Conservation (phyloP, 2,113 vertebrate genomes). For the Mormyrus iriodes region DNA sequence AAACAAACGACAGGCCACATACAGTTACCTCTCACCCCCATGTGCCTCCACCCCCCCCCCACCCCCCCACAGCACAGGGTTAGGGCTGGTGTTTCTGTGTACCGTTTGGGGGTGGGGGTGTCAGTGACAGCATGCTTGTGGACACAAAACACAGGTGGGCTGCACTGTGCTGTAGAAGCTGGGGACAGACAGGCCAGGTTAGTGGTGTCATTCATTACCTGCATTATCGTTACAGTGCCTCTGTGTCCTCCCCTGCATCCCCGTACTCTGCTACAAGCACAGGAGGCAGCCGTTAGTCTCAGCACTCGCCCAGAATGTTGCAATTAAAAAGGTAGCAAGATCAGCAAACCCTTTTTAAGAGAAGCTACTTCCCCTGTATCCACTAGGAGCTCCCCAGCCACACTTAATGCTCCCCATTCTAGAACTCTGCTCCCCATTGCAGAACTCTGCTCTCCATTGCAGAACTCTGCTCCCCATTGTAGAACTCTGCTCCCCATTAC, state of each 20-base stretch:
- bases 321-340: background rate
- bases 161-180: slow-evolving; percentile 18
- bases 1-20: slow-evolving; percentile 50
- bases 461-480: background rate
- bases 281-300: slow-evolving; percentile 55
- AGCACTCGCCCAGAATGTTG: background rate
- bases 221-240: slow-evolving; percentile 53
- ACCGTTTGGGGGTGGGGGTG: background rate
- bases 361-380: background rate
- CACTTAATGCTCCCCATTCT: background rate
- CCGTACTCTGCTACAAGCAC: slow-evolving; percentile 60
- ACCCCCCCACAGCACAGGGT: slow-evolving; percentile 6
- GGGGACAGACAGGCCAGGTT: slow-evolving; percentile 24
- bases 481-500: background rate
- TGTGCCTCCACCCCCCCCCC: slow-evolving; percentile 47
- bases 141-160: background rate
- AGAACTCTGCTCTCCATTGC: background rate
- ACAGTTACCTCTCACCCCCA: slow-evolving; percentile 47
- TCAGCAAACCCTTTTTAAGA: background rate
- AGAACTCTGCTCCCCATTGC: background rate
- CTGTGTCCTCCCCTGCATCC: slow-evolving; percentile 58
- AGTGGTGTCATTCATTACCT: slow-evolving; percentile 50
- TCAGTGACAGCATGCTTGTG: background rate
- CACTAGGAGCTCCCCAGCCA: background rate
- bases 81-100: background rate